Conservation (phyloP, 2,888 invertebrate genomes). For the Bombylius discolor region DNA sequence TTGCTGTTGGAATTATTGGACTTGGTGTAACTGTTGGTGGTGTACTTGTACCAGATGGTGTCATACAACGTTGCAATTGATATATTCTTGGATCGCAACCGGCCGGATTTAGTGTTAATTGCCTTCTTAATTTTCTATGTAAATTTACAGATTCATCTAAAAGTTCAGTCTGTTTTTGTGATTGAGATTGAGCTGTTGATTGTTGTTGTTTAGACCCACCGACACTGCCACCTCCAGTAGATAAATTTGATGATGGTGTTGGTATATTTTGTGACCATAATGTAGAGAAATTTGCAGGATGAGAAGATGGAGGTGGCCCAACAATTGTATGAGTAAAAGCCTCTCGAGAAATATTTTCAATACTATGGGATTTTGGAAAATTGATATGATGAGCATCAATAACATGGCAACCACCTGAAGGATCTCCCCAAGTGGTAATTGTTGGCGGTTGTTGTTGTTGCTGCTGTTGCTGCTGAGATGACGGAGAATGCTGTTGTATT, state of each 20-base stretch:
- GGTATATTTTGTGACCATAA: slow-evolving; percentile 18
- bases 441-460: slow-evolving; percentile 3
- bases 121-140: slow-evolving; percentile 66
- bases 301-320: slow-evolving; percentile 4
- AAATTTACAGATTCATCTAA: slow-evolving; percentile 43
- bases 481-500: slow-evolving; percentile 10
- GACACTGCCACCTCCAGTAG: too few relatives aligned
- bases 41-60: slow-evolving; percentile 14
- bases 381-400: slow-evolving; percentile 9
- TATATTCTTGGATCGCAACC: slow-evolving; percentile 56
- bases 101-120: slow-evolving; percentile 67
- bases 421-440: slow-evolving; percentile 12
- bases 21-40: slow-evolving; percentile 18
- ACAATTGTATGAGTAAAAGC: slow-evolving; percentile 9
- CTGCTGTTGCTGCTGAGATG: slow-evolving; percentile 17
- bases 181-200: slow-evolving; percentile 22
- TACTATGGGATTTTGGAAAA: slow-evolving; percentile 41
- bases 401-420: slow-evolving; percentile 6
- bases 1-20: slow-evolving; percentile 10
- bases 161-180: slow-evolving; percentile 13
- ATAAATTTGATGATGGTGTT: slow-evolving; percentile 7
- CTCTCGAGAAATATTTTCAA: slow-evolving; percentile 38
- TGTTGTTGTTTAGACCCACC: neutral
- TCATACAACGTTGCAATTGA: slow-evolving; percentile 27
- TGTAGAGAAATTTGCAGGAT: slow-evolving; percentile 14